Evolutionary conservation across 2,888 invertebrate genomes (phyloP).

Genomic region (Branchellion lobata): DNA sequence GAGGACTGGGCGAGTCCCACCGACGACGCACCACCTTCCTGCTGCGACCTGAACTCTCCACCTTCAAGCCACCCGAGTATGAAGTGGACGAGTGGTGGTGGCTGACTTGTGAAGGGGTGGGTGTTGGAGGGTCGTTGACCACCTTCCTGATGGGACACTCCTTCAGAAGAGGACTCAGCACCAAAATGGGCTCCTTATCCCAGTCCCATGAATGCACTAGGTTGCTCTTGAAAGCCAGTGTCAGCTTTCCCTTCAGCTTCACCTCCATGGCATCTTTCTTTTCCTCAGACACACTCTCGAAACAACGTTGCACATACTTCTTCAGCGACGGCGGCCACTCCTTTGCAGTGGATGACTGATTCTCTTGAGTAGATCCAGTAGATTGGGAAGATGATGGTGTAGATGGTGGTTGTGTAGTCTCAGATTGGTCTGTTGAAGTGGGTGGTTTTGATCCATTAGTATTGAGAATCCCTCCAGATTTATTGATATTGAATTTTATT

Average conservation of each 20-base stretch:
- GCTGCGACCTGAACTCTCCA: constrained; percentile 15
- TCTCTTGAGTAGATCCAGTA: neutral
- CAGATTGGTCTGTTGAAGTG: neutral
- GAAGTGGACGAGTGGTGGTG: neutral
- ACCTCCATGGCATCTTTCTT: constrained; percentile 93
- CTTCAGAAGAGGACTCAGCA: neutral
- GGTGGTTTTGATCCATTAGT: constrained; percentile 14
- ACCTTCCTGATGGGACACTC: neutral
- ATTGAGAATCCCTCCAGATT: constrained; percentile 1
- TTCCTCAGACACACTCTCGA: constrained; percentile 81
- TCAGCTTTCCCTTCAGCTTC: constrained; percentile 88
- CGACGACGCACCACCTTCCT: neutral
- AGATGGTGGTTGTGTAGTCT: neutral
- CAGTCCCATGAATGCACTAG: constrained; percentile 88
- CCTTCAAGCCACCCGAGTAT: neutral
- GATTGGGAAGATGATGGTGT: neutral
- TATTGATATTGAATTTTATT: constrained; percentile 17
- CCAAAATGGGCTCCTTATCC: constrained; percentile 77
- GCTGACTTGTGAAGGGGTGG: neutral
- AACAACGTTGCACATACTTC: constrained; percentile 88
- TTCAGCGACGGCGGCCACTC: constrained; percentile 73
- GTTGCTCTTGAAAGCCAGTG: constrained; percentile 82
- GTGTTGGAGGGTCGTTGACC: neutral
- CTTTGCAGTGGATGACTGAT: neutral
- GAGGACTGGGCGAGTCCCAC: neutral